A percentile compares a stretch with the other conserved stretches of the same genome.
Evolutionary conservation across 2,113 vertebrate genomes (phyloP).

Genomic region (Pithys albifrons): DNA sequence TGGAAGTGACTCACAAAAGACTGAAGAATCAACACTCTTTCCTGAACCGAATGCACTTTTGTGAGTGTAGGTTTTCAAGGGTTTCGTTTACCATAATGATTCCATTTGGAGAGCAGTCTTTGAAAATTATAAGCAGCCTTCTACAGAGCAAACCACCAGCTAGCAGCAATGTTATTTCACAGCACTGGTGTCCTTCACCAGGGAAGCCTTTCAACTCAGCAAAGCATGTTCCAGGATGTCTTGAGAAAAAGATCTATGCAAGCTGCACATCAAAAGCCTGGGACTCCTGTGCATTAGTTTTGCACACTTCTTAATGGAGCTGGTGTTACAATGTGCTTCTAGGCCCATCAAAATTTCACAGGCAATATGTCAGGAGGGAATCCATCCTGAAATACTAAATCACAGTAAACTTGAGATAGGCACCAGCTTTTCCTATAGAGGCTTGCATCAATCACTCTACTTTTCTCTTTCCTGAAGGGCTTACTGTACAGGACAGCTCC

Average conservation of each 20-base stretch:
- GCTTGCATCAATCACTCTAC: background rate
- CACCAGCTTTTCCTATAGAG: background rate
- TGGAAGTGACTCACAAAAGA: slow-evolving; percentile 33
- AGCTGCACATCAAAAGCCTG: background rate
- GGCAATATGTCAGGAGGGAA: background rate
- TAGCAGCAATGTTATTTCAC: background rate
- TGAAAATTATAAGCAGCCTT: background rate
- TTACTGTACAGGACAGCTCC: background rate
- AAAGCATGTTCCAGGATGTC: background rate
- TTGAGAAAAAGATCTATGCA: background rate
- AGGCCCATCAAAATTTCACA: background rate
- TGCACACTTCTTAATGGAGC: background rate
- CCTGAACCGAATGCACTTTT: background rate
- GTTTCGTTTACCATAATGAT: background rate
- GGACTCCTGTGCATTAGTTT: background rate
- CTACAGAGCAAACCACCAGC: background rate
- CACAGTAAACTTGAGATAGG: background rate
- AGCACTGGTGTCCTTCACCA: background rate
- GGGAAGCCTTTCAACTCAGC: background rate
- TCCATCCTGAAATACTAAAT: background rate
- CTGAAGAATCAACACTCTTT: background rate
- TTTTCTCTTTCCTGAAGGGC: background rate
- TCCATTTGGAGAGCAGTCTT: background rate
- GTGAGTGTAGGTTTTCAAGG: background rate
- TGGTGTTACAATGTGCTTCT: background rate